Conservation (phyloP, 2,113 vertebrate species). For the Stegastes partitus region DNA sequence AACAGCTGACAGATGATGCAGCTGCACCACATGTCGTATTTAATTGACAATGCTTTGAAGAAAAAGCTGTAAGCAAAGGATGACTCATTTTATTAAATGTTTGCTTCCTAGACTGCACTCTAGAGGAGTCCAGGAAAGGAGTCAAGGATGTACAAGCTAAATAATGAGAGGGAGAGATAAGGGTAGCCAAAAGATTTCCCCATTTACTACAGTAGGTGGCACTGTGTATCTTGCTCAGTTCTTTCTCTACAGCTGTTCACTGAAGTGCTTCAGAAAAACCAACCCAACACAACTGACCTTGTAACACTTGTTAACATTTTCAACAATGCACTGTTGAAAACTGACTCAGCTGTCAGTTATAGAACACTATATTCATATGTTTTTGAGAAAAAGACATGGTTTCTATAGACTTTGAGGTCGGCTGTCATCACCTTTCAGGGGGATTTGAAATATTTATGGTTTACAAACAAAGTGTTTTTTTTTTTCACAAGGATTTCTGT, state of each 20-base stretch:
- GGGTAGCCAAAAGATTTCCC: background rate
- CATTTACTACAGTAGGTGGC: conserved; percentile 60
- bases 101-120: no score
- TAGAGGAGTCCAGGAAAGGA: no score
- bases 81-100: no score
- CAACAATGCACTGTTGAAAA: background rate
- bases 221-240: conserved; percentile 37
- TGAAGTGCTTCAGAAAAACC: conserved; percentile 19
- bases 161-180: no score
- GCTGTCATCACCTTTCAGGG: background rate
- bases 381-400: background rate
- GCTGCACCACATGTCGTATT: no score
- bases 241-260: background rate
- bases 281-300: background rate
- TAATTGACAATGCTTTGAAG: no score
- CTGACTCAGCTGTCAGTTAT: background rate
- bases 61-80: no score
- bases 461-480: background rate
- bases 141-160: no score
- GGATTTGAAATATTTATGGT: conserved; percentile 7
- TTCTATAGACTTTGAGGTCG: background rate
- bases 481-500: background rate
- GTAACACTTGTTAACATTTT: conserved; percentile 14
- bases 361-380: background rate
- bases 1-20: no score